Evolutionary conservation across 2,797 vertebrate genomes (phyloP).

Genomic region (Acanthornis magna): DNA sequence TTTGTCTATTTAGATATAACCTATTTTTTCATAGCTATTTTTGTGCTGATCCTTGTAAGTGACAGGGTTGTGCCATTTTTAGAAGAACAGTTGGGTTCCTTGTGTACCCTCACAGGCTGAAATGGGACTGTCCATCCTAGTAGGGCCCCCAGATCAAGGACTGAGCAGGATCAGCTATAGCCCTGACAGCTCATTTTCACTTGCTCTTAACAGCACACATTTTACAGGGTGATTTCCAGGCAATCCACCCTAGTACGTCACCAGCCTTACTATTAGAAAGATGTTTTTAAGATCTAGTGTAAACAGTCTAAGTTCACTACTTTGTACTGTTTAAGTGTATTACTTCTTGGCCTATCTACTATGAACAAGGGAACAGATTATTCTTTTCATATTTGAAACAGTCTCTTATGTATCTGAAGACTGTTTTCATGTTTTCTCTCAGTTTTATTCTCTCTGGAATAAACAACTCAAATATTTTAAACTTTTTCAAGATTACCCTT

Average conservation of each 20-base stretch:
- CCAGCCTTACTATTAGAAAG: background rate
- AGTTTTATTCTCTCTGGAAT: constrained; percentile 12
- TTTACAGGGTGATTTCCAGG: background rate
- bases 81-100: background rate
- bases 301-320: constrained; percentile 6
- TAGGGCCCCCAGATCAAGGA: background rate
- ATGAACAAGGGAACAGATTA: background rate
- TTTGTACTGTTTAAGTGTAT: background rate
- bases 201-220: background rate
- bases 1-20: background rate
- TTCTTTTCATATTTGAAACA: constrained; percentile 6
- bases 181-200: background rate
- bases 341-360: constrained; percentile 14
- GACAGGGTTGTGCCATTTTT: background rate
- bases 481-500: background rate
- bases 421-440: background rate
- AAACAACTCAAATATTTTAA: constrained; percentile 21
- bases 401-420: background rate
- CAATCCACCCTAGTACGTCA: background rate
- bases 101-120: background rate
- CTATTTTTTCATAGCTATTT: background rate
- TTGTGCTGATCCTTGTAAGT: background rate
- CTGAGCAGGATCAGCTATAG: background rate
- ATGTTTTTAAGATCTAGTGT: constrained; percentile 2
- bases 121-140: background rate